Base-by-base conservation (phyloP, 2,888 invertebrate genomes). In the Embidobia sp. region DNA sequence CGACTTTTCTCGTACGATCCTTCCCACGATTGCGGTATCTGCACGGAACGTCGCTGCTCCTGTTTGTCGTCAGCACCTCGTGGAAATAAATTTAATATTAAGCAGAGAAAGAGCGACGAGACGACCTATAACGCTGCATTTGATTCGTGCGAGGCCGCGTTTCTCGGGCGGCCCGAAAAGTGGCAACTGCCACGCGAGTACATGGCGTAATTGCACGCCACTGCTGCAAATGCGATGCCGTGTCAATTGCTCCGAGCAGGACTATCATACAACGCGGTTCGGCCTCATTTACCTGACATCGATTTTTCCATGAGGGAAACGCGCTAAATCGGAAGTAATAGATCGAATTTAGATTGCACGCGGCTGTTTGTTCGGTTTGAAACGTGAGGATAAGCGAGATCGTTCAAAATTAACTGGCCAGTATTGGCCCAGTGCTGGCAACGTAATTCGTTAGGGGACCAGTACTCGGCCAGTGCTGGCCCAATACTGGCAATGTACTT, bases 21-120 rank as follows among this genome's bases (percentile, higher is more conserved):
- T 86, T 85, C 85, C 85, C 85, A 85, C 85, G 85, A 85, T 83
- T 79, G 79, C 78, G 55, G 33, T 72, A 64, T 79, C 75, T 75
- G 64, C 61, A 51, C 78, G 59, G 49, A 49, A 73, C 66, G 74
- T 77, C 53, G 64, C 51, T 64, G 53, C 44, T 40, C 48, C 59
- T 67, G 61, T 59, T 48, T 79, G 61, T 61, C 75, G 69, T 74
- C 74, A 61, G 72, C 64, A 46, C 57, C 63, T 55, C 49, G 49
- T 69, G 61, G 49, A 77, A 70, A 79, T 49, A 70, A 69, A 67
- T 67, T n/a, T n/a, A n/a, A n/a, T n/a, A 73, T 66, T 69, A 59
- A 75, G 69, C 37, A 48, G 16, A 48, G n/a, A 16, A 13, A 48
- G 26, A 40, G 16, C 40, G 46, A 61, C 48, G 42, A 11, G 37